phyloP scores from a whole-genome alignment of 1,140 invertebrate species.

The Mamestra configurata region DNA sequence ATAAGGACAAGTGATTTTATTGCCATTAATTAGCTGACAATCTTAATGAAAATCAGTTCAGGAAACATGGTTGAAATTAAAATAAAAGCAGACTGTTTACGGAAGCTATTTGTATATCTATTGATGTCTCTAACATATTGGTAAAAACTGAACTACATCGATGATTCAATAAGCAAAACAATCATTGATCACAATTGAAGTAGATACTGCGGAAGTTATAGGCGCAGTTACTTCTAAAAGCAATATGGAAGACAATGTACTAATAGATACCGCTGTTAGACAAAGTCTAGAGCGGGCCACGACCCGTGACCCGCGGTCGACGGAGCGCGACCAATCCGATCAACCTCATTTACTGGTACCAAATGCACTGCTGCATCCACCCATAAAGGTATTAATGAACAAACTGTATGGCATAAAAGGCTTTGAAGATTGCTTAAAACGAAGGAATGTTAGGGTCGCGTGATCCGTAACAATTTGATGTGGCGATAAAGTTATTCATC shows the following conservation, averaged over 20 bases:
- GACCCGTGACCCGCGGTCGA: constrained; percentile 64
- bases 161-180: constrained; percentile 30
- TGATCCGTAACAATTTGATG: constrained; percentile 15
- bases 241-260: constrained; percentile 43
- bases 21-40: not conserved
- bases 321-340: constrained; percentile 66
- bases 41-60: constrained; percentile 13
- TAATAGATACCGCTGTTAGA: constrained; percentile 49
- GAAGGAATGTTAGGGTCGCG: constrained; percentile 5
- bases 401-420: not conserved
- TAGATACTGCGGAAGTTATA: not conserved
- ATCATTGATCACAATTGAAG: not conserved
- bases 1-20: not conserved
- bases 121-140: constrained; percentile 3
- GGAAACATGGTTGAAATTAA: not conserved
- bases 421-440: not conserved
- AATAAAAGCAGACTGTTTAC: not conserved
- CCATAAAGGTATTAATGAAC: constrained; percentile 21
- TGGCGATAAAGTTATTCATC: not conserved
- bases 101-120: not conserved
- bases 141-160: constrained; percentile 9
- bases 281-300: constrained; percentile 50
- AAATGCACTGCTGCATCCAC: constrained; percentile 51
- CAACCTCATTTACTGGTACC: constrained; percentile 62
- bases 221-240: constrained; percentile 31